Evolutionary conservation across 2,888 invertebrate species (phyloP), one percentile per base, ranked within the genome.

Genomic region (Auanema freiburgensis): DNA sequence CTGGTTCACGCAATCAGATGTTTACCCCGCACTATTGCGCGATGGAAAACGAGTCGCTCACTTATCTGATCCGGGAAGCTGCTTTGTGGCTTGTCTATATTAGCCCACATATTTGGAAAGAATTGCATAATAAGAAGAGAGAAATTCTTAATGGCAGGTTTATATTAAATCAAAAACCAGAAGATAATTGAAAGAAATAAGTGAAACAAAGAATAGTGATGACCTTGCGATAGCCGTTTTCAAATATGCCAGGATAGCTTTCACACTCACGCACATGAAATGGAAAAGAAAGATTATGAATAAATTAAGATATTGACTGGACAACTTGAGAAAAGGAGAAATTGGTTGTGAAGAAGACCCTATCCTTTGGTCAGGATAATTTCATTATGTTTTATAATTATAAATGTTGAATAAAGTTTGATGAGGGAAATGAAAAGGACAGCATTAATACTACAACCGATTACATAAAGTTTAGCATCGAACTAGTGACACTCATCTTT

Each of bases 1-100:
- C 60, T 40, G 51, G 60, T 60, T 60, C 60, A 60, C 60, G 60
- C 60, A 60, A 60, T 60, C 60, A 60, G 43, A 53, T 60, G 60
- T 60, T 60, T 60, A 55, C 60, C 54, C 53, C 51, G 60, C 54
- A 51, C 60, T 60, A 51, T 53, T 55, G 51, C n/a, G 60, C 60
- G 60, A 49, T 60, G 46, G 55, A 60, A 51, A 60, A 60, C 60
- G 60, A 54, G 60, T 60, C 51, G 23, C 55, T 21, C 42, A 16
- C 60, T 60, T 60, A 60, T 60, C 60, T 60, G 60, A 54, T 60
- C 54, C 46, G 46, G 55, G 55, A 60, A 54, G 55, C 60, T 46
- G 53, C 60, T 59, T 54, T 41, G 50, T 53, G 50, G 21, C 41
- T 43, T 51, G 54, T 60, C 53, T 41, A 50, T 51, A 49, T 25